A percentile compares a stretch with the other conserved stretches of the same genome.
Conservation (phyloP, 2,113 vertebrate species). For the Neolamprologus falcicula region DNA sequence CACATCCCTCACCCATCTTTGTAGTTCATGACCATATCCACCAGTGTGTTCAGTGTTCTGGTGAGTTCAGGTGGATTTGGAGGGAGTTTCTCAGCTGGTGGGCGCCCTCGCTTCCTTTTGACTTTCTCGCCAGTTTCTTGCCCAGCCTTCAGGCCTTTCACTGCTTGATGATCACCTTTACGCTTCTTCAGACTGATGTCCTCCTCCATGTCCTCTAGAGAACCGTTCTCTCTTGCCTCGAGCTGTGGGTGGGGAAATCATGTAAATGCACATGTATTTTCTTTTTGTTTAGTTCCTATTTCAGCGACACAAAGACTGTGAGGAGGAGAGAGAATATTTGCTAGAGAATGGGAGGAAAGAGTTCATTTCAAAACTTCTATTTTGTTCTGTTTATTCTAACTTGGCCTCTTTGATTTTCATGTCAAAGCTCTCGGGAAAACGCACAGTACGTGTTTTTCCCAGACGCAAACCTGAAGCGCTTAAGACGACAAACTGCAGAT, state of each 20-base stretch:
- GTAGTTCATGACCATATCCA: slow-evolving; percentile 98
- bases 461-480: neutral
- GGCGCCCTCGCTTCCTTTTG: slow-evolving; percentile 92
- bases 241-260: slow-evolving; percentile 25
- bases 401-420: neutral
- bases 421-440: neutral
- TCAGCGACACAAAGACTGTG: neutral
- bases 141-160: slow-evolving; percentile 75
- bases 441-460: neutral
- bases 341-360: neutral
- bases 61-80: slow-evolving; percentile 96
- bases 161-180: slow-evolving; percentile 83
- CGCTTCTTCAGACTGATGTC: slow-evolving; percentile 91
- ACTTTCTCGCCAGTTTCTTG: slow-evolving; percentile 84
- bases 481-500: neutral
- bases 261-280: neutral
- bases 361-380: neutral
- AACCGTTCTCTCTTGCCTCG: slow-evolving; percentile 84
- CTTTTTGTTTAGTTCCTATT: neutral
- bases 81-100: slow-evolving; percentile 93
- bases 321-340: neutral
- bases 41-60: slow-evolving; percentile 92
- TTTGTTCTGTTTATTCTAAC: neutral
- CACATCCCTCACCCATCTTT: slow-evolving; percentile 83
- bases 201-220: slow-evolving; percentile 94